A percentile compares a stretch with the other conserved stretches of the same genome.
phyloP scores from a whole-genome alignment of 37 sponge, comb jelly and placozoan species.

The Cladorhizidae sp. region DNA sequence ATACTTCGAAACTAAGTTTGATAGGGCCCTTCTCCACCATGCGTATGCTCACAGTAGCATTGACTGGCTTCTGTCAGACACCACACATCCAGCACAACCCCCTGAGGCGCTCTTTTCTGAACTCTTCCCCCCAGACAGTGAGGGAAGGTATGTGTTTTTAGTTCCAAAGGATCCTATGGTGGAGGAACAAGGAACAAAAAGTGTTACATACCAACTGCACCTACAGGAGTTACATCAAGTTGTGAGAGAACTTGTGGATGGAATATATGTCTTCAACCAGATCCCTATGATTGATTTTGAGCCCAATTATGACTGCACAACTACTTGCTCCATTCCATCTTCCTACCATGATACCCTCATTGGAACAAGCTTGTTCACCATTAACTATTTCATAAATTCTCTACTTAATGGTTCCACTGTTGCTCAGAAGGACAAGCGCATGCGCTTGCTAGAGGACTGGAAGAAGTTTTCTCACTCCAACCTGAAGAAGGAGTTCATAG shows the following conservation, averaged over 20 bases:
- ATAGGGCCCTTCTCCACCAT: constrained; percentile 53
- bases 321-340: constrained; percentile 55
- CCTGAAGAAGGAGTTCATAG: constrained; percentile 32
- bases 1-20: constrained; percentile 77
- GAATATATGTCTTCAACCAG: constrained; percentile 89
- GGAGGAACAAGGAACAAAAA: not conserved
- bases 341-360: constrained; percentile 83
- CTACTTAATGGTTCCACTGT: constrained; percentile 74
- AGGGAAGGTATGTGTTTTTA: constrained; percentile 7
- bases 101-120: not conserved
- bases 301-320: constrained; percentile 67
- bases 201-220: constrained; percentile 27
- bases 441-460: constrained; percentile 60
- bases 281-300: constrained; percentile 65
- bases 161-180: constrained; percentile 15
- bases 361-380: constrained; percentile 62
- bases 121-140: not conserved
- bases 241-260: constrained; percentile 76
- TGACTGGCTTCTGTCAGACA: constrained; percentile 71
- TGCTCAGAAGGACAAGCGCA: constrained; percentile 55
- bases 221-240: constrained; percentile 80
- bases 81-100: not conserved
- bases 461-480: constrained; percentile 30
- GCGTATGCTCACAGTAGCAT: constrained; percentile 38
- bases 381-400: constrained; percentile 63